Evolutionary conservation across 2,888 invertebrate species (phyloP).

Genomic region (Melolontha melolontha): DNA sequence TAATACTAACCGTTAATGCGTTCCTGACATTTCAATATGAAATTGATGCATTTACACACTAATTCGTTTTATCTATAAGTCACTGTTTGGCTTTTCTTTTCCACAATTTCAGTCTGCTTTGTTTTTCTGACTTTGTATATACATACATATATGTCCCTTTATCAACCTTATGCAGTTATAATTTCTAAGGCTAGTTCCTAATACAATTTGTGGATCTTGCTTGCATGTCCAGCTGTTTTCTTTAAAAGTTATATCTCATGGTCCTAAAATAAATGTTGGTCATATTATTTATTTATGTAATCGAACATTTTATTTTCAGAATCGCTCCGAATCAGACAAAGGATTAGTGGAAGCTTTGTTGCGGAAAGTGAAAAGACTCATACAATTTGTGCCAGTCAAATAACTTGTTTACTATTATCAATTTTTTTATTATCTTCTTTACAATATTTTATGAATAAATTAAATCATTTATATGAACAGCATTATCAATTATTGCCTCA

Average conservation of each 20-base stretch:
- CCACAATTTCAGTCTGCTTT: too few relatives aligned
- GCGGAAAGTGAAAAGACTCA: constrained; percentile 82
- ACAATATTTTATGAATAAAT: constrained; percentile 46
- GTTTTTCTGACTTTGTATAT: too few relatives aligned
- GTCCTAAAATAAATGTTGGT: too few relatives aligned
- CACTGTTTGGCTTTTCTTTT: too few relatives aligned
- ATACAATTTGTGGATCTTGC: too few relatives aligned
- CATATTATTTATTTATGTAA: too few relatives aligned
- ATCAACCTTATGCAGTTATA: too few relatives aligned
- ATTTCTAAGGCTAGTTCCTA: too few relatives aligned
- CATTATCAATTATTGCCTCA: constrained; percentile 84
- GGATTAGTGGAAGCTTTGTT: constrained; percentile 80
- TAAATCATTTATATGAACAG: constrained; percentile 65
- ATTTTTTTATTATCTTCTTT: constrained; percentile 44
- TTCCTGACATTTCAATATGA: constrained; percentile 51
- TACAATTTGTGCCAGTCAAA: constrained; percentile 80
- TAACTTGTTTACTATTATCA: constrained; percentile 54
- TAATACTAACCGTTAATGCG: constrained; percentile 45
- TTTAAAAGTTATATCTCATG: too few relatives aligned
- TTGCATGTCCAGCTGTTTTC: too few relatives aligned
- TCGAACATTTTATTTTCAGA: constrained; percentile 63
- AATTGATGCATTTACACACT: constrained; percentile 52
- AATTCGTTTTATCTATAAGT: too few relatives aligned
- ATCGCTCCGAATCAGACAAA: constrained; percentile 74
- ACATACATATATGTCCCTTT: too few relatives aligned